phyloP scores from a whole-genome alignment of 2,888 invertebrate species.

The Thera britannica region DNA sequence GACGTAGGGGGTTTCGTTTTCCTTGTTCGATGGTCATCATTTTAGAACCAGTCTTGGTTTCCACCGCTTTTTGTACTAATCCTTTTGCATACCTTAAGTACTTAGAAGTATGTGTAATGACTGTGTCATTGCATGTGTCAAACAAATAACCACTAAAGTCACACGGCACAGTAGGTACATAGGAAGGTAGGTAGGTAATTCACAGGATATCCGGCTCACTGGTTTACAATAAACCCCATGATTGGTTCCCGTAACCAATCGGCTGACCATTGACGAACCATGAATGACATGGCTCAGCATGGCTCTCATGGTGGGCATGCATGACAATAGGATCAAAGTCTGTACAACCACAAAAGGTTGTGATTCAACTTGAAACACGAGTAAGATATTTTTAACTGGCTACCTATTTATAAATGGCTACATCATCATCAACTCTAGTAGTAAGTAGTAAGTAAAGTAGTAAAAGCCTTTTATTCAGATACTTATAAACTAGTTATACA shows the following conservation, averaged over 20 bases:
- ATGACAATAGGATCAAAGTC: conserved; percentile 23
- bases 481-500: no score
- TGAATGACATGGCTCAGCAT: conserved; percentile 10
- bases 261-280: conserved; percentile 25
- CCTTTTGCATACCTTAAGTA: no score
- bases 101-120: no score
- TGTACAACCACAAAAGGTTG: not conserved
- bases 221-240: conserved; percentile 25
- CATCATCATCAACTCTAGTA: no score
- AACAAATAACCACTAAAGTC: not conserved
- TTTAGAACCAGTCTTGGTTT: no score
- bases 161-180: conserved; percentile 7
- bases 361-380: not conserved
- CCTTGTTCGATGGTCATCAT: no score
- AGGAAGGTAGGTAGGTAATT: conserved; percentile 10
- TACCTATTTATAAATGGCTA: not conserved
- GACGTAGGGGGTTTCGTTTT: no score
- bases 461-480: no score
- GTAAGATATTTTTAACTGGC: not conserved
- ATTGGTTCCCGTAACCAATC: conserved; percentile 39
- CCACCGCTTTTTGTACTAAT: no score
- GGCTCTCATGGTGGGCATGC: not conserved
- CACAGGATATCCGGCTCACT: conserved; percentile 36
- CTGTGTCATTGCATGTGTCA: no score
- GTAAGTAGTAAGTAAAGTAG: no score